These are phyloP conservation scores for Gasterosteus aculeatus DNA, from an alignment of 2,113 vertebrate genomes.

Conservation along the genomic window DNA sequence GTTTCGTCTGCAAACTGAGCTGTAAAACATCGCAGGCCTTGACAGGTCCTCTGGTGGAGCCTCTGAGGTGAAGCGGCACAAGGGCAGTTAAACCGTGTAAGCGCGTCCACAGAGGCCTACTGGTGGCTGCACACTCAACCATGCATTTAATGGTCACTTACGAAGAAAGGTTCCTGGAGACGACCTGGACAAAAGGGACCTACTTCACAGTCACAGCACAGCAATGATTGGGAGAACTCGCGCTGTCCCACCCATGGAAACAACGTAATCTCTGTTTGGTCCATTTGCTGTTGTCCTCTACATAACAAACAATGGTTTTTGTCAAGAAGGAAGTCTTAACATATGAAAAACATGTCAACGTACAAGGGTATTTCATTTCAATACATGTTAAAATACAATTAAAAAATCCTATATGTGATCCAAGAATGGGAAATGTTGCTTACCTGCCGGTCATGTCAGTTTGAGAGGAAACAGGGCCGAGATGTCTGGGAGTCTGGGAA, in stretches of 20 bases:
- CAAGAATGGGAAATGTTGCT: slow-evolving; percentile 65
- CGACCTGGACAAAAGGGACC: slow-evolving; percentile 37
- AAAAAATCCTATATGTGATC: slow-evolving; percentile 28
- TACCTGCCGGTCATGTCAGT: slow-evolving; percentile 71
- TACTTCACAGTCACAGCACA: slow-evolving; percentile 7
- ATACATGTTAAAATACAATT: slow-evolving; percentile 58
- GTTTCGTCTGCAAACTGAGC: slow-evolving; percentile 81
- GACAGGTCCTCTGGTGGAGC: slow-evolving; percentile 70
- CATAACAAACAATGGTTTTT: slow-evolving; percentile 48
- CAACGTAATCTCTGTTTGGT: slow-evolving; percentile 45
- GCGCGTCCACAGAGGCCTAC: slow-evolving; percentile 26
- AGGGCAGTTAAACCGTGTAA: slow-evolving; percentile 28
- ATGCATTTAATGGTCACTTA: slow-evolving; percentile 65
- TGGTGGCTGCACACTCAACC: slow-evolving; percentile 54
- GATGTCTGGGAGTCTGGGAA: slow-evolving; percentile 64
- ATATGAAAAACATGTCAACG: slow-evolving; percentile 55
- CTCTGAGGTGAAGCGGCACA: slow-evolving; percentile 56
- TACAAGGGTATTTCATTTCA: slow-evolving; percentile 55
- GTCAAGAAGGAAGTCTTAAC: slow-evolving; percentile 50
- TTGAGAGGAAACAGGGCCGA: slow-evolving; percentile 79
- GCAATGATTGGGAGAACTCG: not conserved
- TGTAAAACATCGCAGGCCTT: slow-evolving; percentile 74
- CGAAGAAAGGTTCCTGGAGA: slow-evolving; percentile 41
- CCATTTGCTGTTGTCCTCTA: slow-evolving; percentile 52
- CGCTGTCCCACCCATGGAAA: slow-evolving; percentile 38